Evolutionary conservation across 2,888 invertebrate genomes (phyloP), one percentile per base, ranked within the genome.

Genomic region (Dryobota labecula): DNA sequence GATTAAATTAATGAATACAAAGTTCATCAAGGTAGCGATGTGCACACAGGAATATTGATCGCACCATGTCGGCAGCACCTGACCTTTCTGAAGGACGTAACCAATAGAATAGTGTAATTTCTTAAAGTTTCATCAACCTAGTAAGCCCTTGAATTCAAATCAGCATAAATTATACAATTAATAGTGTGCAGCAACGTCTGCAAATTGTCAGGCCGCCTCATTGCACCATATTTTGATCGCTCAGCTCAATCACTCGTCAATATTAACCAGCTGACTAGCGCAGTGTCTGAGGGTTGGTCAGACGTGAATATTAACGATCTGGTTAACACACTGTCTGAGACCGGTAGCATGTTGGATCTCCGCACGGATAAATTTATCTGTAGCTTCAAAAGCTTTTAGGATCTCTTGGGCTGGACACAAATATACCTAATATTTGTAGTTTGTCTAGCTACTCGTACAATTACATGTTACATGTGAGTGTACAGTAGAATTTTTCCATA

Each of bases 161-260:
- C 7, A 15, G 5, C n/a, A 38, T 30, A 2, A 2, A 13, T n/a
- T 30, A n/a, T 11, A 24, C 20, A 43, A 5, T 27, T n/a, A 45
- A 27, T 18, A 30, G n/a, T 30, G 45, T 30, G 38, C 30, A 15
- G 38, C 20, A 47, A 3, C 38, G 18, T 69, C 56, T 38, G 5
- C 30, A 56, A 56, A 47, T 18, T 65, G 20, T 73, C 36, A 49
- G 20, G 13, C 1, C 15, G 30, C 20, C n/a, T 27, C 4, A 57
- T 57, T 51, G 57, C 43, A 65, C 73, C 43, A 73, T 73, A 73
- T 73, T 56, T 49, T 43, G 41, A 49, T 47, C 47, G 18, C n/a
- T 38, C 43, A 49, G 62, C 11, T 61, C 36, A 51, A 43, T 57
- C 56, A 57, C 41, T 38, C 43, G 65, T 73, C 49, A 62, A 27